Conservation (phyloP, 2,113 vertebrate genomes). For the Pomatostomus ruficeps region DNA sequence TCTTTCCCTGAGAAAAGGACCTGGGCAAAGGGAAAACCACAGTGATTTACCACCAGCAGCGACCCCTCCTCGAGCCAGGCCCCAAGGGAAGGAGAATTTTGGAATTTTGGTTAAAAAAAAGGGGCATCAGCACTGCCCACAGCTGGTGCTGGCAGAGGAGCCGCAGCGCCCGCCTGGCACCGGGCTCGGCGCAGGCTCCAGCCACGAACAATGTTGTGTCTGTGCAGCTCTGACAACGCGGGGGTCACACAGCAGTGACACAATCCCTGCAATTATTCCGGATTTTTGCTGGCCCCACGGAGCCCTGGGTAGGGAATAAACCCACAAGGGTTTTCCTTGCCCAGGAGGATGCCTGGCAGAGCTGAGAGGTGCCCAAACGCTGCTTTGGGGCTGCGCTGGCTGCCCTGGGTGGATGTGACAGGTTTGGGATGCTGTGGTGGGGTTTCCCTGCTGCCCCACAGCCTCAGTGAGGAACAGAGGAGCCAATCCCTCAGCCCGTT, state of each 20-base stretch:
- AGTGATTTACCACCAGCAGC: neutral
- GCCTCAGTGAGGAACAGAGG: neutral
- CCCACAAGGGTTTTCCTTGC: neutral
- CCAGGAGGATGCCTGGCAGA: neutral
- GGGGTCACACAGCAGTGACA: neutral
- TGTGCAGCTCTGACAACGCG: fast-evolving
- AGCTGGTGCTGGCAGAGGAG: neutral
- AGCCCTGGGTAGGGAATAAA: neutral
- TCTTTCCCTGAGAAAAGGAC: neutral
- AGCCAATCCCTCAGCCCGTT: too few species aligned
- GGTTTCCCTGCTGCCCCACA: neutral
- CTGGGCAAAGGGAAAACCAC: neutral
- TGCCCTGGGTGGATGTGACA: too few species aligned
- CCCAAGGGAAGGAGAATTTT: neutral
- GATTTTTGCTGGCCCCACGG: neutral
- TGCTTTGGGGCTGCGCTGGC: neutral
- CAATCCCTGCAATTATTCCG: neutral
- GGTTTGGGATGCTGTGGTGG: fast-evolving
- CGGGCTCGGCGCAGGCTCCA: fast-evolving
- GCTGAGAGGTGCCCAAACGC: fast-evolving
- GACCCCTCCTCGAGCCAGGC: neutral
- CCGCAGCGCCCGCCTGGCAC: neutral
- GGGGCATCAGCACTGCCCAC: neutral
- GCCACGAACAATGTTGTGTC: neutral
- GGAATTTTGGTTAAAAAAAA: neutral